Base-by-base conservation (phyloP, 2,888 invertebrate genomes). In the Dascillus cervinus region DNA sequence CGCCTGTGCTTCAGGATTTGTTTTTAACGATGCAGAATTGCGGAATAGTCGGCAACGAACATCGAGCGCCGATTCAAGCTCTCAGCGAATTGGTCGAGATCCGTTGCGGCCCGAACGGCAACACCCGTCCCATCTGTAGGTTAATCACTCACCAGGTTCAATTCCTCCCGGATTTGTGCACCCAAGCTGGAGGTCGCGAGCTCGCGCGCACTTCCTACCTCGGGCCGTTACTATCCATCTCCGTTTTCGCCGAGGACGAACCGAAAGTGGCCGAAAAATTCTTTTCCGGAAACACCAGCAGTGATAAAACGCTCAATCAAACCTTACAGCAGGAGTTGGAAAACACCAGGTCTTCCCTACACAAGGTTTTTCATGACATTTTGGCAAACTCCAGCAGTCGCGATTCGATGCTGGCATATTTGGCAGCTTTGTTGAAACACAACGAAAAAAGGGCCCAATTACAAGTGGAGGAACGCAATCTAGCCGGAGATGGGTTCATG, bases 401-500 rank as follows among this genome's bases (percentile, higher is more conserved):
- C 22, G 84, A 87, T 37, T 70, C 74, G 0, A 80, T 88, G 41
- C 69, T 97, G 28, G 72, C 77, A 34, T 96, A 85, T 64, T 72
- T 97, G 32, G 79, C 85, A 0, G 72, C 78, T 29, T 66, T 91
- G 4, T 63, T 97, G 31, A 77, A 77, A 37, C 67, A 77, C 49
- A 97, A 97, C 58, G 82, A 86, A 49, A 86, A 90, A 41, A 74
- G 94, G 19, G 79, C 90, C 2, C 95, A 95, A 61, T 72, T 96
- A 48, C 91, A 90, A 58, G 84, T 82, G 15, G 91, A 94, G 59
- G 90, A 92, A 53, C 73, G 84, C 34, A 73, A 83, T 2, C 71
- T 94, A 1, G 89, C 92, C 6, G 86, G 90, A 3, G 95, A 97
- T 63, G 96, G 96, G 1, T 92, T 92, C 64, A 90, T 96, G 84